Evolutionary conservation across 64 coral and sea anemone genomes (phyloP), one percentile per base, ranked within the genome.

Genomic region (Astreopora myriophthalma): DNA sequence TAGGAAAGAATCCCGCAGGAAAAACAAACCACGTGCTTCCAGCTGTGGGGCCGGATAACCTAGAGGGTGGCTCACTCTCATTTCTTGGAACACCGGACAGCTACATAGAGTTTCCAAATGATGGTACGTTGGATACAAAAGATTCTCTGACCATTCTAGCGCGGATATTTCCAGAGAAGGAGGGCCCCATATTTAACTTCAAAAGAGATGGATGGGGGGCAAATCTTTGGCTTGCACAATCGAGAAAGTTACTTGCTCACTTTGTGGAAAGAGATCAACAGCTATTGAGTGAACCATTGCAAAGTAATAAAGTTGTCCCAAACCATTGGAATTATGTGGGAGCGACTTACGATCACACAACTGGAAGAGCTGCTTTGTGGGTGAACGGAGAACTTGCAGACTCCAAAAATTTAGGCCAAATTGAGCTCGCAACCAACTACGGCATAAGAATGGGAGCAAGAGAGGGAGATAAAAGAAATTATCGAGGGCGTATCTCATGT

Each of bases 81-180:
- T 90, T 90, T 23, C 40, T 52, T 36, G 88, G 88, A 26, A 70
- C 63, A 55, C 63, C 75, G 25, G 42, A 90, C 20, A 90, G 88
- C 75, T 90, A 69, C 19, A 81, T 90, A 16, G 88, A 90, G 64
- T 64, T 90, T 51, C 75, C 75, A 71, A 82, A 80, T 67, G 63
- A 90, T 31, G 79, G 36, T 8, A 48, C 49, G 68, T 19, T 81
- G 3, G 88, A 90, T 25, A 71, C 40, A 48, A 90, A 37, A 48
- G 29, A 65, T 36, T 63, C 88, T 11, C 37, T 90, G 17, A 81
- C 88, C 2, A 67, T 90, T 48, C 76, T 90, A 27, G 88, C 20
- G 11, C 71, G 76, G 88, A 52, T 90, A 34, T 81, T 52, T 62
- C 76, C 75, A 32, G 87, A 89, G 36, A 67, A 36, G 34, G 73